These are phyloP conservation scores for Drosophila melanogaster DNA, from an alignment of 1,140 invertebrate genomes.

Conservation along the genomic window Release_6_plus_ISO1_MT NT_033779.5:6859501-6860000, in stretches of 20 bases:
- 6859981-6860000: conserved; percentile 88
- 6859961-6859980: conserved; percentile 90
- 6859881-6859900: conserved; percentile 89
- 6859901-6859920: conserved; percentile 89
- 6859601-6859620: not conserved
- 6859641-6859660: conserved; percentile 91
- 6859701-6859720: conserved; percentile 60
- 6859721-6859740: conserved; percentile 60
- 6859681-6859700: conserved; percentile 87
- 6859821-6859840: conserved; percentile 89
- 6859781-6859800: conserved; percentile 88
- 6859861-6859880: conserved; percentile 87
- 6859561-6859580: conserved; percentile 36
- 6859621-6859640: conserved; percentile 90
- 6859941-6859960: conserved; percentile 88
- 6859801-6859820: conserved; percentile 91
- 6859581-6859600: not conserved
- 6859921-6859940: conserved; percentile 87
- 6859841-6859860: conserved; percentile 87
- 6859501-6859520: conserved; percentile 84
- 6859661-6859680: conserved; percentile 93
- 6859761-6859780: conserved; percentile 87
- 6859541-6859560: conserved; percentile 88
- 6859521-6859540: conserved; percentile 85
- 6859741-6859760: conserved; percentile 86